Evolutionary conservation across 2,113 vertebrate genomes (phyloP), one percentile per base, ranked within the genome.

Genomic region (Ciconia boyciana): DNA sequence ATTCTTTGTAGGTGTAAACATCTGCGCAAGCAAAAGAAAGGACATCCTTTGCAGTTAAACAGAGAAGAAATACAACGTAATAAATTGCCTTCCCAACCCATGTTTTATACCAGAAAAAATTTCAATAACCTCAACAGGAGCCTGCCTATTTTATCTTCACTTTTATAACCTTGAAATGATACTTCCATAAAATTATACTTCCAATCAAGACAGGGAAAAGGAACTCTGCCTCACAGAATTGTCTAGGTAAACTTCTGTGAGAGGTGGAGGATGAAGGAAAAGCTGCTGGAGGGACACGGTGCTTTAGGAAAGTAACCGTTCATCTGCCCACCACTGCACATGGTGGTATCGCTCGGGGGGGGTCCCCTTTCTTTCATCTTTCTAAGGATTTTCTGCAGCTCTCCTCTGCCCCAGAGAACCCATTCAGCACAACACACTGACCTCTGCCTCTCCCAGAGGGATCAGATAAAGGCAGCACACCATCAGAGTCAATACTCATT

Each of bases 401-500:
- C 84, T 86, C 41, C 76, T 72, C 60, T 91, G 48, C 57, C 71
- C 80, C 1, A 2, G 41, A 76, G 66, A 91, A 43, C 58, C 34
- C 34, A 76, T 57, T 87, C 6, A 9, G 91, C 81, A 87, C 70
- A 94, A 72, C 51, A 65, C 49, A 11, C 54, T 76, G 94, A 95
- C 95, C 95, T 87, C 94, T 95, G 89, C 32, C 87, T 79, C 78
- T 94, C 89, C 84, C 94, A 48, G 57, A 84, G 92, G 91, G 81
- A 72, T 65, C 49, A 65, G 77, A 58, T 44, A 82, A 79, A 91
- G 69, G 80, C 65, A 81, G 61, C 44, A 57, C 41, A 87, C 70
- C 77, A 83, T 70, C 64, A 72, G 57, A 95, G 89, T 92, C 87
- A 91, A 94, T 65, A 93, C 77, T 95, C 94, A 96, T 95, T 94